phyloP scores from a whole-genome alignment of 2,113 vertebrate species.

The Naja naja region DNA sequence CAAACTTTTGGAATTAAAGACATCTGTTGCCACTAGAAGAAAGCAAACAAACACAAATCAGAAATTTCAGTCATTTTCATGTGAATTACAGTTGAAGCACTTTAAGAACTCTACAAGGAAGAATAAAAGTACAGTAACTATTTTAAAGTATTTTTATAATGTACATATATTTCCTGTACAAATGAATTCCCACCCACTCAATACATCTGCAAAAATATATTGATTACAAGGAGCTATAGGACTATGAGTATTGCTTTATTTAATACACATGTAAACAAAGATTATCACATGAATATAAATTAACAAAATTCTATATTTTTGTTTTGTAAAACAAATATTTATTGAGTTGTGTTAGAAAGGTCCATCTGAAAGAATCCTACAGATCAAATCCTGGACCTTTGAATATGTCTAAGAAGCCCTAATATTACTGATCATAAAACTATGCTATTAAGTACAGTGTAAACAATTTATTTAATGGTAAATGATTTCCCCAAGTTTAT shows the following conservation, averaged over 20 bases:
- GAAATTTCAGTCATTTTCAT: neutral
- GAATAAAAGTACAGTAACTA: neutral
- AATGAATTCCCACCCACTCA: neutral
- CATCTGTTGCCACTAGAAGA: conserved; percentile 75
- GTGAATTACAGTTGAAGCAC: neutral
- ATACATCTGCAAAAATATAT: neutral
- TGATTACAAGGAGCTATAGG: neutral
- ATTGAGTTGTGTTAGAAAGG: conserved; percentile 22
- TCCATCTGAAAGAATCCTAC: conserved; percentile 7
- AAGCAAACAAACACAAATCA: conserved; percentile 29
- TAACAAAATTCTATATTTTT: rapidly evolving
- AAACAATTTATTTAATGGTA: conserved; percentile 5
- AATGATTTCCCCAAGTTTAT: neutral
- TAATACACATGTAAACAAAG: neutral
- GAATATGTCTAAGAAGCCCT: conserved; percentile 2
- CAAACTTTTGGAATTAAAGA: conserved; percentile 85
- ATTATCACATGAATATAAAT: conserved; percentile 20
- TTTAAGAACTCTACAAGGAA: neutral
- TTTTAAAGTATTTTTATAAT: neutral
- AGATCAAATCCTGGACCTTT: neutral
- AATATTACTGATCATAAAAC: conserved; percentile 3
- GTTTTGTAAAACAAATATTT: conserved; percentile 22
- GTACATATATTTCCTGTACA: neutral
- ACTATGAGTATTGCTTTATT: neutral
- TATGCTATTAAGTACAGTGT: neutral